Percentiles rank a stretch among this genome's conserved stretches.
phyloP scores from a whole-genome alignment of 2,888 invertebrate species.

The Rutpela maculata region DNA sequence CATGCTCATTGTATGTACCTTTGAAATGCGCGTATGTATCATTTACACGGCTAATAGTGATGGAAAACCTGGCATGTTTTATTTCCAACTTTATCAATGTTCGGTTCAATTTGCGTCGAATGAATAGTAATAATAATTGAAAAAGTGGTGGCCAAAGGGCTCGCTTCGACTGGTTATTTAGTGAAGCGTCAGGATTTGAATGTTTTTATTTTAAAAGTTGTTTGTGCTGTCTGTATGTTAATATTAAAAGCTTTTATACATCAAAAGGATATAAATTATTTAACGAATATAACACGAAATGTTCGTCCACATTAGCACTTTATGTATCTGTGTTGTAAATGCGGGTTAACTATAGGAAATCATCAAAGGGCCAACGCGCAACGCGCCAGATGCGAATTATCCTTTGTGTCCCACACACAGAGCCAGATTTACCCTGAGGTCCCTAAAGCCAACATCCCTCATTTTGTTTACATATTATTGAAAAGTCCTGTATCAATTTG shows the following conservation, averaged over 20 bases:
- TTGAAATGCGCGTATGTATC: no score
- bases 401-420: conserved; percentile 68
- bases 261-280: conserved; percentile 68
- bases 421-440: conserved; percentile 61
- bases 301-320: conserved; percentile 68
- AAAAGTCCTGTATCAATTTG: conserved; percentile 67
- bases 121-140: neutral
- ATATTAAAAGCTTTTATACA: conserved; percentile 60
- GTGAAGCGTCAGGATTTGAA: conserved; percentile 12
- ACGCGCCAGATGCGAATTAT: conserved; percentile 70
- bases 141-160: neutral
- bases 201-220: conserved; percentile 40
- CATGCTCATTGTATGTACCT: no score
- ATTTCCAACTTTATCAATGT: no score
- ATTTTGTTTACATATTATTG: conserved; percentile 69
- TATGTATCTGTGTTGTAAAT: conserved; percentile 65
- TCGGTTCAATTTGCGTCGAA: no score
- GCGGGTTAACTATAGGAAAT: conserved; percentile 68
- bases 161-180: conserved; percentile 26
- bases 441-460: conserved; percentile 56
- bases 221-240: conserved; percentile 43
- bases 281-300: conserved; percentile 67
- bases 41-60: no score
- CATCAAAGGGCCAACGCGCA: conserved; percentile 69
- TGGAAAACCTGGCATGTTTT: no score